These are phyloP conservation scores for Gymnogyps californianus DNA, from an alignment of 2,113 vertebrate species.

Conservation along the genomic window DNA sequence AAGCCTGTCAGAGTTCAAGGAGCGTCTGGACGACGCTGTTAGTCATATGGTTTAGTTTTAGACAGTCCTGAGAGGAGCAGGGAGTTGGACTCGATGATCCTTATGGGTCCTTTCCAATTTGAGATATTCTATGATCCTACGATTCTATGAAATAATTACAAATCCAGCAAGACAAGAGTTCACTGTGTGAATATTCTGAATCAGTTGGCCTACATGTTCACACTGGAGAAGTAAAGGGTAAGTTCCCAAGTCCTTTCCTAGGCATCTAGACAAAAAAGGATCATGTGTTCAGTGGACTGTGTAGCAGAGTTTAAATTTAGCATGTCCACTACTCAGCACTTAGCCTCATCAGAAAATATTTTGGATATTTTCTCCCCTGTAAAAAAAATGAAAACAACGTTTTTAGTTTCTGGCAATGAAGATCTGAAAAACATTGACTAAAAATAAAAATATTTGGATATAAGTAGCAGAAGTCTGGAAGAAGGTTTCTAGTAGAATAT, in stretches of 20 bases:
- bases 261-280: background rate
- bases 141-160: background rate
- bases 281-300: background rate
- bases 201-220: background rate
- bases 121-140: background rate
- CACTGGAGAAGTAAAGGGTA: background rate
- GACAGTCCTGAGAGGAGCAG: background rate
- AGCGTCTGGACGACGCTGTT: rapidly evolving
- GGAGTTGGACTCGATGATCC: background rate
- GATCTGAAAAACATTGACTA: background rate
- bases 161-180: background rate
- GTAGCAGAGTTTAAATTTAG: background rate
- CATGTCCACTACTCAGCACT: background rate
- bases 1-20: background rate
- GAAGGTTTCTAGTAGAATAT: background rate
- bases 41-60: background rate
- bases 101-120: background rate
- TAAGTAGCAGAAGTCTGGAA: background rate
- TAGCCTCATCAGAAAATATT: background rate
- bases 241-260: background rate
- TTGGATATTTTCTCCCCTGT: background rate
- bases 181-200: background rate
- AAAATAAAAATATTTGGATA: background rate
- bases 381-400: background rate
- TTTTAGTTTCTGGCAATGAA: background rate